phyloP scores from a whole-genome alignment of 1,140 invertebrate genomes.

The Scylla paramamosain region DNA sequence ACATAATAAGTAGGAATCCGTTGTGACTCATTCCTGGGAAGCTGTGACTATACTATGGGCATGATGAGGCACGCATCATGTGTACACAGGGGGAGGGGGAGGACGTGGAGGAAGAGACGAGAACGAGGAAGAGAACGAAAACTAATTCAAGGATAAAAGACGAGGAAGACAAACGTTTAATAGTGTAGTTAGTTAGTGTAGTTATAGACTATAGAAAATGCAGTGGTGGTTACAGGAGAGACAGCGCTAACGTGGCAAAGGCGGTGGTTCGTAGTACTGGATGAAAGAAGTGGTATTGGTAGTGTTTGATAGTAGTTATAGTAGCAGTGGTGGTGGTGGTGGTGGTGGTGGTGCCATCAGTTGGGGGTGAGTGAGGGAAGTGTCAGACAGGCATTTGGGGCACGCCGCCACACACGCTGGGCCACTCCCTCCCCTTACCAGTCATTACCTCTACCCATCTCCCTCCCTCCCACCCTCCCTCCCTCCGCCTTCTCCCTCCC shows the following conservation, averaged over 20 bases:
- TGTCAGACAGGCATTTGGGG: conserved; percentile 48
- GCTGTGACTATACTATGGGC: too few relatives aligned
- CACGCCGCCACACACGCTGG: conserved; percentile 7
- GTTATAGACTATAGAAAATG: background rate
- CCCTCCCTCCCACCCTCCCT: background rate
- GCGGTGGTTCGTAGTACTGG: background rate
- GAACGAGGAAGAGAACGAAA: too few relatives aligned
- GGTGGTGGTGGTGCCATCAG: conserved; percentile 53
- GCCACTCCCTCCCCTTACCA: background rate
- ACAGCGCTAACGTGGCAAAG: background rate
- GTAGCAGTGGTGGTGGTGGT: conserved; percentile 35
- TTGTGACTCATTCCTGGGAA: too few relatives aligned
- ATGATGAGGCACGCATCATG: too few relatives aligned
- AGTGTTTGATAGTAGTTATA: background rate
- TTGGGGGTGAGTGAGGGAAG: conserved; percentile 55
- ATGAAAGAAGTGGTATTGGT: background rate
- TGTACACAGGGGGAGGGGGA: too few relatives aligned
- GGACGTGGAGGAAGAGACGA: too few relatives aligned
- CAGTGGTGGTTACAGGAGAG: background rate
- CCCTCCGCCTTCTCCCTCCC: background rate
- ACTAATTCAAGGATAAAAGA: too few relatives aligned
- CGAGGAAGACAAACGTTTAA: background rate
- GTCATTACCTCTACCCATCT: background rate
- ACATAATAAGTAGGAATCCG: too few relatives aligned
- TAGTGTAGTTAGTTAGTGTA: background rate